phyloP scores from a whole-genome alignment of 2,797 vertebrate species.

The Podarcis lilfordi region DNA sequence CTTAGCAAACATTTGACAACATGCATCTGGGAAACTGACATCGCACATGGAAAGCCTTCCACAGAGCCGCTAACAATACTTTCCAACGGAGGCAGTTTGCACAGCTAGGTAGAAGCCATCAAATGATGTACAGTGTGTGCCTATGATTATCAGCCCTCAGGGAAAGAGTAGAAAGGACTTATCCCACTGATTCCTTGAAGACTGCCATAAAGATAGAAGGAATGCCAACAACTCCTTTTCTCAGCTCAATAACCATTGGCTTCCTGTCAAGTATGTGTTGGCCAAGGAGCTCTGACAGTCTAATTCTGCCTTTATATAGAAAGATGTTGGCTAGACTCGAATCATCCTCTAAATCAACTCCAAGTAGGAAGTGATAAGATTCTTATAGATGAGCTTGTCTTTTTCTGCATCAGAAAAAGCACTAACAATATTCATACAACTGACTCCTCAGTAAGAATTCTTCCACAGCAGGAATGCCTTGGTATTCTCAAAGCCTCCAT shows the following conservation, averaged over 20 bases:
- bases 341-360: background rate
- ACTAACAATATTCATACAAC: background rate
- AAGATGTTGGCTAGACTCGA: background rate
- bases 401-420: background rate
- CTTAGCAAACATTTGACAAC: background rate
- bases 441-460: background rate
- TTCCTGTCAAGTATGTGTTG: background rate
- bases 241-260: background rate
- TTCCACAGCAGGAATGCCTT: background rate
- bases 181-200: background rate
- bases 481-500: background rate
- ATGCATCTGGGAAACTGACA: background rate
- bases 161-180: background rate
- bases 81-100: background rate
- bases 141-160: background rate
- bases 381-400: background rate
- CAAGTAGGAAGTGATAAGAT: background rate
- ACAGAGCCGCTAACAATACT: background rate
- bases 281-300: background rate
- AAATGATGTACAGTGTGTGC: background rate
- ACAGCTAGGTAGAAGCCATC: background rate
- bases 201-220: background rate
- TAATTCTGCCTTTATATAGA: background rate
- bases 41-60: background rate
- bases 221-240: background rate